Conservation (phyloP, 30 jellyfish, hydroid and myxozoan species). For the Aurelia aurita region DNA sequence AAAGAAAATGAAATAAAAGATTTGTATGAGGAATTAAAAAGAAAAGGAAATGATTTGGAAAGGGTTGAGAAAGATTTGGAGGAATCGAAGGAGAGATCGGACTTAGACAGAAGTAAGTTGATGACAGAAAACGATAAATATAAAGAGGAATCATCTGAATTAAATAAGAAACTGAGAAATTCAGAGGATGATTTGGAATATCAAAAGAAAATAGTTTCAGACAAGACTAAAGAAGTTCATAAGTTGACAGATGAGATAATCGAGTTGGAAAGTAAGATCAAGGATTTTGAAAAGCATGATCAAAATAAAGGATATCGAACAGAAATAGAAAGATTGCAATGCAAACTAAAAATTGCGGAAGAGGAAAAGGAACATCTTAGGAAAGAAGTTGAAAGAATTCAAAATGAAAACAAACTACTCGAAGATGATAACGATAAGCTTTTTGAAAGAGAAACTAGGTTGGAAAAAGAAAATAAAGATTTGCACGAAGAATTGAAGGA, state of each 20-base stretch:
- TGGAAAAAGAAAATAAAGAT: background rate
- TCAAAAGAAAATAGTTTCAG: background rate
- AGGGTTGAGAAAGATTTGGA: background rate
- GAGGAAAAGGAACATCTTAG: background rate
- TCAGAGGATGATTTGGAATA: background rate
- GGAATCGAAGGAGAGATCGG: background rate
- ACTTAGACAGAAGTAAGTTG: background rate
- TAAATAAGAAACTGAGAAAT: background rate
- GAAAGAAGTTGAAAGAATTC: background rate
- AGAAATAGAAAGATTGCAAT: background rate
- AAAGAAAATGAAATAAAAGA: conserved; percentile 12
- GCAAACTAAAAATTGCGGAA: background rate
- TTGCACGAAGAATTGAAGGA: background rate
- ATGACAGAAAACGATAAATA: background rate
- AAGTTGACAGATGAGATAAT: background rate
- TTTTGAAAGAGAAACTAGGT: background rate
- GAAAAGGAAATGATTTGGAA: too few species aligned
- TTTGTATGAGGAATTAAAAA: background rate
- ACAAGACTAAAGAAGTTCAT: background rate
- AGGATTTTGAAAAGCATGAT: background rate
- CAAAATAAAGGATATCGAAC: background rate
- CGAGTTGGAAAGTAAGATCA: background rate
- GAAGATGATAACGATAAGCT: background rate
- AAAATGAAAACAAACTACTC: background rate
- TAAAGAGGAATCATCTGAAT: background rate